Conservation (phyloP, 2,888 invertebrate species). For the Cheilosia variabilis region DNA sequence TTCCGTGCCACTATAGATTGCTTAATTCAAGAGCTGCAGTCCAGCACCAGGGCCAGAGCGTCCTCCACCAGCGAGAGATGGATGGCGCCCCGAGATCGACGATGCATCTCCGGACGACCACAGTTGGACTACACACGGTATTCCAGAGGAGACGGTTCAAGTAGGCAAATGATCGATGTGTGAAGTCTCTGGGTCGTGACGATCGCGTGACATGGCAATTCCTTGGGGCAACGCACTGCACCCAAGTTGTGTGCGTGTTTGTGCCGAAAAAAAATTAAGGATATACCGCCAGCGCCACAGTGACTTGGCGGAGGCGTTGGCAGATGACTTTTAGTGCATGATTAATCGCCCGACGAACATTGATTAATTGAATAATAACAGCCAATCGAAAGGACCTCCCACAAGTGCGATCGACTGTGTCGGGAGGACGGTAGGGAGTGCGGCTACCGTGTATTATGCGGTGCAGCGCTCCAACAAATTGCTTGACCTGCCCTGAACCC, state of each 20-base stretch:
- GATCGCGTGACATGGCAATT: slow-evolving; percentile 57
- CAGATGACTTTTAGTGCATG: slow-evolving; percentile 47
- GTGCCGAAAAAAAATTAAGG: background rate
- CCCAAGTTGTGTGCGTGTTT: slow-evolving; percentile 16
- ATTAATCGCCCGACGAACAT: slow-evolving; percentile 36
- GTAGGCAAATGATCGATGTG: slow-evolving; percentile 59
- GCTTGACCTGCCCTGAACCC: slow-evolving; percentile 69
- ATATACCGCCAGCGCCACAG: slow-evolving; percentile 5
- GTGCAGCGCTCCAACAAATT: slow-evolving; percentile 51
- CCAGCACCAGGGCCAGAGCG: background rate
- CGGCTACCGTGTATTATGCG: slow-evolving; percentile 4
- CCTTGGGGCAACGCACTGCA: slow-evolving; percentile 41
- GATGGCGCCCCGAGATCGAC: slow-evolving; percentile 41
- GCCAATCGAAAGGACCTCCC: slow-evolving; percentile 48
- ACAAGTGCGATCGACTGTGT: background rate
- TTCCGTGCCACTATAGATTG: slow-evolving; percentile 41
- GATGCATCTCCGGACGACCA: slow-evolving; percentile 15
- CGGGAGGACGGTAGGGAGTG: background rate
- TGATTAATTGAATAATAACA: slow-evolving; percentile 59
- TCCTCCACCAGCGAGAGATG: slow-evolving; percentile 12
- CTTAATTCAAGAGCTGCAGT: slow-evolving; percentile 45
- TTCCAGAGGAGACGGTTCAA: slow-evolving; percentile 24
- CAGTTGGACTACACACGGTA: slow-evolving; percentile 4
- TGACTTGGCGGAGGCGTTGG: slow-evolving; percentile 53
- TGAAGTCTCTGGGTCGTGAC: slow-evolving; percentile 52